Evolutionary conservation across 2,888 invertebrate species (phyloP).

Genomic region (Spicauda simplicius): DNA sequence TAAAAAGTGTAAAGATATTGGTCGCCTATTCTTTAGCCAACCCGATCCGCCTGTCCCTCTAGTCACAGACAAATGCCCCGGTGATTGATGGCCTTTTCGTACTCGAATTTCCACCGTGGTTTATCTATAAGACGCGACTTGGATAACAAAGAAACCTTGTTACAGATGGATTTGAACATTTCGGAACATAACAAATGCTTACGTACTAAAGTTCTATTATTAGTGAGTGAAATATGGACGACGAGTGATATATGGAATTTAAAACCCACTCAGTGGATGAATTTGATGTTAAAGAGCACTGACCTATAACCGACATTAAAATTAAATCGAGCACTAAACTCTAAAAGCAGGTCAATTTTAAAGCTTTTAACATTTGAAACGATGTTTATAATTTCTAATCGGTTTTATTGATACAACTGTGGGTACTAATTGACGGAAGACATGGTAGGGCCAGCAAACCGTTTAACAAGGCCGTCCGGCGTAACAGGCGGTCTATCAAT

Average conservation of each 20-base stretch:
- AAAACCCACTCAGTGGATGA: neutral
- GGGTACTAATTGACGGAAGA: slow-evolving; percentile 51
- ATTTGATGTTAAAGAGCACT: too few species aligned
- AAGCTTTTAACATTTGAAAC: neutral
- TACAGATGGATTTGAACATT: neutral
- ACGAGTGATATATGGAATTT: neutral
- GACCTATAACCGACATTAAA: too few species aligned
- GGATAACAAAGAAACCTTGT: slow-evolving; percentile 16
- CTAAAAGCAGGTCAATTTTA: neutral
- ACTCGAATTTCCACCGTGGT: slow-evolving; percentile 20
- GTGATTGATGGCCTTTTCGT: slow-evolving; percentile 36
- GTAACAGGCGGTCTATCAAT: slow-evolving; percentile 78
- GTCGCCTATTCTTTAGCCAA: slow-evolving; percentile 2
- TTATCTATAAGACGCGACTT: neutral
- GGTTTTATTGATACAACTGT: neutral
- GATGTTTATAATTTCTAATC: neutral
- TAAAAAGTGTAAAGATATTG: neutral
- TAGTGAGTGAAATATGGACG: too few species aligned
- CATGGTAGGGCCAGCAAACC: slow-evolving; percentile 42
- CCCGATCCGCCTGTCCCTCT: slow-evolving; percentile 42
- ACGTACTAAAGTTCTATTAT: neutral
- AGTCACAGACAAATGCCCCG: slow-evolving; percentile 36
- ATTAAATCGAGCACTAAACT: too few species aligned
- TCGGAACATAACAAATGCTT: neutral
- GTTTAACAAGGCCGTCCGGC: slow-evolving; percentile 65